Percentiles rank a stretch among this genome's conserved stretches.
Evolutionary conservation across 2,113 vertebrate species (phyloP).

Genomic region (Brachypodius melanocephalos): DNA sequence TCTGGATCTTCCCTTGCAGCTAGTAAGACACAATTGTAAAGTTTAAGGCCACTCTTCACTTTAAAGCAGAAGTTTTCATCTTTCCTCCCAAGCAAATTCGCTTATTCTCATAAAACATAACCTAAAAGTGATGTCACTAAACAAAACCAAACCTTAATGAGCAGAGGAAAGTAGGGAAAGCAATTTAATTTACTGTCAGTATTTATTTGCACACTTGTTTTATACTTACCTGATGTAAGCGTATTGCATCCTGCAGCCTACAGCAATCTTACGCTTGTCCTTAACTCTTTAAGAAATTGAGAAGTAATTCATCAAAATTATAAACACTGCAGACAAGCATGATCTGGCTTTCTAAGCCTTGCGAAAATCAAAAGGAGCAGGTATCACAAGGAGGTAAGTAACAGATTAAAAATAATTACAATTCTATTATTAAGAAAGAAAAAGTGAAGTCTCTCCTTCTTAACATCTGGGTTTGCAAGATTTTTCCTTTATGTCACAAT

Average conservation of each 20-base stretch:
- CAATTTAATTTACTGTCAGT: background rate
- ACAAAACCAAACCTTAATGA: background rate
- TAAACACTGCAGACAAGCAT: background rate
- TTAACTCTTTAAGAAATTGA: background rate
- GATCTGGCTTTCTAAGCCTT: background rate
- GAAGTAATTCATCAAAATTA: background rate
- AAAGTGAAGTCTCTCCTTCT: background rate
- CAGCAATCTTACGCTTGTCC: background rate
- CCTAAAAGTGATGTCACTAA: background rate
- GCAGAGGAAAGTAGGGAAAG: background rate
- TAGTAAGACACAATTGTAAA: conserved; percentile 32
- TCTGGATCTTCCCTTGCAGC: conserved; percentile 83
- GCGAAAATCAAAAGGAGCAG: background rate
- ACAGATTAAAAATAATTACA: background rate
- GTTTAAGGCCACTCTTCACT: background rate
- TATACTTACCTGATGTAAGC: background rate
- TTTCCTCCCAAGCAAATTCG: background rate
- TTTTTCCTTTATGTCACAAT: background rate
- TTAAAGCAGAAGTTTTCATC: background rate
- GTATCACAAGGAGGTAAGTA: background rate
- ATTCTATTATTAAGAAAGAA: background rate
- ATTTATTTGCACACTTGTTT: background rate
- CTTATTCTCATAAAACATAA: background rate
- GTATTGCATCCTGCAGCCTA: background rate
- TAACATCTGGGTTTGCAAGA: background rate